These are phyloP conservation scores for Sebastes oblongus DNA, from an alignment of 2,797 vertebrate species.

Conservation along the genomic window DNA sequence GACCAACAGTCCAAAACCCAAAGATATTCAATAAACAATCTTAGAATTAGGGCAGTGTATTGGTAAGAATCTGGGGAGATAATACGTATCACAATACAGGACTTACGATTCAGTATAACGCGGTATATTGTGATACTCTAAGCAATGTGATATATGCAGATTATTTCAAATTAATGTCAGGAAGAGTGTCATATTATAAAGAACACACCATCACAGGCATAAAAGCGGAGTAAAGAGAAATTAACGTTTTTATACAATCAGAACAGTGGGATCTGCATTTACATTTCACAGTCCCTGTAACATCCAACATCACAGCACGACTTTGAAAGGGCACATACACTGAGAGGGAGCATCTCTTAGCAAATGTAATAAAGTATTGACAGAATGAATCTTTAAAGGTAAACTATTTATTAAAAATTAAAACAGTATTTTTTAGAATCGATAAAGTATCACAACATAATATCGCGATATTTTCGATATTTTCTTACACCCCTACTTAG, in stretches of 20 bases:
- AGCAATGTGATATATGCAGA: background rate
- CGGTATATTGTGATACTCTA: background rate
- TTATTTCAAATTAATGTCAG: background rate
- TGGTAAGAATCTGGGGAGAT: background rate
- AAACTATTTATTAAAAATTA: too few relatives aligned
- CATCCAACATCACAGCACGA: background rate
- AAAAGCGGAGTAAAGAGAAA: too few relatives aligned
- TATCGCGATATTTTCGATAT: too few relatives aligned
- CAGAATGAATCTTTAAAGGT: too few relatives aligned
- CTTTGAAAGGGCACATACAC: too few relatives aligned
- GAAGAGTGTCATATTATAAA: background rate
- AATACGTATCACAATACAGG: background rate
- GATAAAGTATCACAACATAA: too few relatives aligned
- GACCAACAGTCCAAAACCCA: background rate
- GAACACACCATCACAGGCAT: background rate
- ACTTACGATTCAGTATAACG: background rate
- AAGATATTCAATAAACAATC: background rate
- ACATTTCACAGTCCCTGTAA: background rate
- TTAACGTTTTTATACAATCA: background rate
- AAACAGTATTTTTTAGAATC: too few relatives aligned
- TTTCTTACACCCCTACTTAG: too few relatives aligned
- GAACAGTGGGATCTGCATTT: too few relatives aligned
- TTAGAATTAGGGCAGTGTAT: background rate
- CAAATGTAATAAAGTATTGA: fast-evolving
- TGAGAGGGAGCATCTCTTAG: too few relatives aligned